Evolutionary conservation across 2,888 invertebrate genomes (phyloP), one percentile per base, ranked within the genome.

Genomic region (Himalopsyche japonica): DNA sequence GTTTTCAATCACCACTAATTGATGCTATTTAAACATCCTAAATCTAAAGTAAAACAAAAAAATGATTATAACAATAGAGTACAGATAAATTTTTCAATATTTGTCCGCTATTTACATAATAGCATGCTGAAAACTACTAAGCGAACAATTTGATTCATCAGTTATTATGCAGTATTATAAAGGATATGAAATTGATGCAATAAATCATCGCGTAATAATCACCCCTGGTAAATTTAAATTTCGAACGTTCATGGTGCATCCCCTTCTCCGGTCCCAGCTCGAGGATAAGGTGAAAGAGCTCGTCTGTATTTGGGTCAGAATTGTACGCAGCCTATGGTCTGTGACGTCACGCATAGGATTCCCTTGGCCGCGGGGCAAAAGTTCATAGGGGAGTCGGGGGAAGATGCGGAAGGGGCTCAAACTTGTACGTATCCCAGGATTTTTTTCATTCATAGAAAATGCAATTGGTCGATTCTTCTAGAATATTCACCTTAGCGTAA

Each of bases 321-420:
- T 86, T 78, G 84, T 86, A 83, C 85, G 81, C 82, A 64, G 86
- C 86, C 84, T 80, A 84, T 27, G 79, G 76, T 64, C 27, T 57
- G 78, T 86, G 86, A 86, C 86, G 86, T 86, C 86, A 86, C 85
- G 81, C 79, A 83, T 47, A 57, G 78, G 57, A 20, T 86, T 27
- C 85, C 86, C 86, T 85, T 86, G 84, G 85, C 86, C 86, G 81
- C 47, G 48, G 70, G 76, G 76, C 43, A 20, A 83, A 37, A 82
- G 80, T 83, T 79, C 82, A 84, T 10, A 57, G 48, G 82, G 79
- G 86, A 80, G 43, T 78, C 76, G 80, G 34, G 47, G 20, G 57
- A 48, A 43, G 43, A 20, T 43, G 70, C 47, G 47, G 18, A 49
- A 30, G 48, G 76, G 49, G 64, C 76, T 18, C 47, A 8, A 64